Evolutionary conservation across 2,797 vertebrate species (phyloP), one percentile per base, ranked within the genome.

Genomic region (Gymnocypris eckloni): DNA sequence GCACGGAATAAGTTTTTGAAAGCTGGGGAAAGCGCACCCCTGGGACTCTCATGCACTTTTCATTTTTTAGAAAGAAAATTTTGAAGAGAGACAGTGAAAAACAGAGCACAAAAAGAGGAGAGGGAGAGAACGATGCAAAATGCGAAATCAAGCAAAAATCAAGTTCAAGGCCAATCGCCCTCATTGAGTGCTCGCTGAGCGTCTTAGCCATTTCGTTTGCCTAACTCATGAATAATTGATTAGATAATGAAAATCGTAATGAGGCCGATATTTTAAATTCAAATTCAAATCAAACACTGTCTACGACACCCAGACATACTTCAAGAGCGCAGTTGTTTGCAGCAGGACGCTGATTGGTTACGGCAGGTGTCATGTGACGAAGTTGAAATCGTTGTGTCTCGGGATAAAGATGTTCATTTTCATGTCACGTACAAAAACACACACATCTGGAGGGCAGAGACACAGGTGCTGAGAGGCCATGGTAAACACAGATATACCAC

Each of bases 181-280:
- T 79, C 81, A 89, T 90, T 89, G 89, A 93, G 92, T 93, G 93
- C 94, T 95, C 93, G 91, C 91, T 88, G 90, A 82, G 91, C 89
- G 91, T 92, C 91, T 20, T 76, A 91, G 92, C 89, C 79, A 90
- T 86, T 90, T 84, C 87, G 88, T 86, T 93, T 92, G 92, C 91
- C 90, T 90, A 89, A 89, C 93, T 93, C 94, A 95, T 96, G 92
- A 95, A 96, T 96, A 95, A 95, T 95, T 95, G 94, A 96, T 95
- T 95, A 93, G 93, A 95, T 95, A 95, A 95, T 95, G 90, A 91
- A 92, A 95, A 95, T 94, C 91, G 91, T 94, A 95, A 95, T 94
- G 93, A 95, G 94, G 90, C 87, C 92, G 92, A 94, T 92, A 92
- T 93, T 95, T 95, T 95, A 95, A 95, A 95, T 95, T 95, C 94